phyloP scores from a whole-genome alignment of 2,888 invertebrate species.

The Augiades crinisus region DNA sequence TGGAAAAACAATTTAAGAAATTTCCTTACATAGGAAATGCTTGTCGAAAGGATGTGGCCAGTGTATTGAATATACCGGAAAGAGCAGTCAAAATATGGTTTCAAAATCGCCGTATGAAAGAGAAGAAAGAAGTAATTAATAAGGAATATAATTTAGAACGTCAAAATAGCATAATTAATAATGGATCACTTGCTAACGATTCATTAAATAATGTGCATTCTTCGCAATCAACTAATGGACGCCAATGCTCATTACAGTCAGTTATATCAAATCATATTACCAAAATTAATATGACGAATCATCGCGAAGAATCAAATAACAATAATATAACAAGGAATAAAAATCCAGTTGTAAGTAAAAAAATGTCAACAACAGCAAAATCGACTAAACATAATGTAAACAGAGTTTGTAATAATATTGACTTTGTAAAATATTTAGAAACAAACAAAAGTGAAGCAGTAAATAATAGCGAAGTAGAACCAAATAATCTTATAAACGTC shows the following conservation, averaged over 20 bases:
- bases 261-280: neutral
- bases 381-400: neutral
- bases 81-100: conserved; percentile 93
- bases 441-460: conserved; percentile 1
- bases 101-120: conserved; percentile 90
- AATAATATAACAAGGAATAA: neutral
- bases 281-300: neutral
- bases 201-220: conserved; percentile 44
- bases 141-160: conserved; percentile 40
- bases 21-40: conserved; percentile 86
- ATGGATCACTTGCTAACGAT: conserved; percentile 37
- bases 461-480: neutral
- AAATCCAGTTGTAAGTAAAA: neutral
- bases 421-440: conserved; percentile 9
- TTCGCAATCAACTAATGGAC: conserved; percentile 43
- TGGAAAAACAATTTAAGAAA: conserved; percentile 87
- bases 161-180: conserved; percentile 31
- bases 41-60: conserved; percentile 85
- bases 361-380: neutral
- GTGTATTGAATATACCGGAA: conserved; percentile 83
- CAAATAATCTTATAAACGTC: neutral
- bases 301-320: neutral
- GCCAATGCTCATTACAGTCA: conserved; percentile 13
- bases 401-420: neutral
- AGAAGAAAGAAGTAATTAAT: conserved; percentile 78